Conservation (phyloP, 2,888 invertebrate genomes). For the Phanerotoma sp. region DNA sequence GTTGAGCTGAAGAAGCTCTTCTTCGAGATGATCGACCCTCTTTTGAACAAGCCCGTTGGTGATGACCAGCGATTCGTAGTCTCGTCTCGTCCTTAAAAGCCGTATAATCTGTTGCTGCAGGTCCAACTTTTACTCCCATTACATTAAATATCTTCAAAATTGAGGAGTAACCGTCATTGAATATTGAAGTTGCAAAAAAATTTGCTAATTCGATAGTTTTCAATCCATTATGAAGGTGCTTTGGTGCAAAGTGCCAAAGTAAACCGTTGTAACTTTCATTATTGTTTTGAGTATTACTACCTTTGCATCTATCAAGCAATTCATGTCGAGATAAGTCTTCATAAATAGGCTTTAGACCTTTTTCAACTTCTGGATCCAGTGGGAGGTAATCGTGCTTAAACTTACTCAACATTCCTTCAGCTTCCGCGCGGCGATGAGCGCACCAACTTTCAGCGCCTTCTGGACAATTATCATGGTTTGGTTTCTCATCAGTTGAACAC, state of each 20-base stretch:
- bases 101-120: slow-evolving; percentile 23
- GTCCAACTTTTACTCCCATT: slow-evolving; percentile 9
- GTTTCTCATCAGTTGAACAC: slow-evolving; percentile 13
- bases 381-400: slow-evolving; percentile 24
- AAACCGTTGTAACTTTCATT: slow-evolving; percentile 30
- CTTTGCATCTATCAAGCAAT: too few species aligned
- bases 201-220: slow-evolving; percentile 28
- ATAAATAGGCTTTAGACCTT: slow-evolving; percentile 27
- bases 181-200: slow-evolving; percentile 25
- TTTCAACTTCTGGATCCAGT: slow-evolving; percentile 14
- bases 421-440: background rate
- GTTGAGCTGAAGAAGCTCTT: background rate
- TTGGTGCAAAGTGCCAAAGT: slow-evolving; percentile 30
- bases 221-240: slow-evolving; percentile 27
- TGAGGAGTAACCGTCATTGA: slow-evolving; percentile 22
- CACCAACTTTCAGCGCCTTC: slow-evolving; percentile 4
- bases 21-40: slow-evolving; percentile 20
- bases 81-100: background rate
- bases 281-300: background rate
- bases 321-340: too few species aligned
- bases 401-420: slow-evolving; percentile 11
- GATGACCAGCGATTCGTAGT: too few species aligned
- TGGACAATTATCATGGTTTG: slow-evolving; percentile 7
- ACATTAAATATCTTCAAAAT: background rate
- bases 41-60: slow-evolving; percentile 17